Conservation (phyloP, 2,797 vertebrate species). For the Melanotaenia boesemani region DNA sequence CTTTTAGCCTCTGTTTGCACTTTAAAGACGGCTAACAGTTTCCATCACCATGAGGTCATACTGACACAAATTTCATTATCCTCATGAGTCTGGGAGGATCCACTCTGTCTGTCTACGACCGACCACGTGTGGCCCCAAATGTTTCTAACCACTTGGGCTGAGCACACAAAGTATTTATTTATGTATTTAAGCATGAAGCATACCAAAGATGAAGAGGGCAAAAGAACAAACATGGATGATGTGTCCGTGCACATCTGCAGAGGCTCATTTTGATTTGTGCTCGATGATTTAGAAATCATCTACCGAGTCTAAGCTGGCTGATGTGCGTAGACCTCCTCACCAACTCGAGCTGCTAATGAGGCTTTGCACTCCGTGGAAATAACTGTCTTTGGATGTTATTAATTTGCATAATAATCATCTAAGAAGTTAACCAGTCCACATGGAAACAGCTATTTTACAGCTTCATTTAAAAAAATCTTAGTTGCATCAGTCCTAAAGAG, state of each 20-base stretch:
- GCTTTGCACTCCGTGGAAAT: not conserved
- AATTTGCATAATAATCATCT: not conserved
- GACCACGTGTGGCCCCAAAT: too few relatives aligned
- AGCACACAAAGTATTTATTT: too few relatives aligned
- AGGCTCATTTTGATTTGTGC: not conserved
- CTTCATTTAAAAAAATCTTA: not conserved
- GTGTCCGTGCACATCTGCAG: not conserved
- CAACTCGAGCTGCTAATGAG: not conserved
- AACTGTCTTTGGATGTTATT: not conserved
- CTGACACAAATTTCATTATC: not conserved
- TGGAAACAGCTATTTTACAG: not conserved
- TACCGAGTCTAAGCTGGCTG: not conserved
- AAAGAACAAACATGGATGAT: not conserved
- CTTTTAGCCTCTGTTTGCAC: not conserved
- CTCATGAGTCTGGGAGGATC: too few relatives aligned
- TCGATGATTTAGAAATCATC: not conserved
- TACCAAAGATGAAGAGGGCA: not conserved
- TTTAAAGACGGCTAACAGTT: not conserved
- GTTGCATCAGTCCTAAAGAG: not conserved
- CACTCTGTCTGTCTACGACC: too few relatives aligned
- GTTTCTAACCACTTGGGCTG: too few relatives aligned
- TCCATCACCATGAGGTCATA: not conserved
- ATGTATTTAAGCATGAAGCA: too few relatives aligned
- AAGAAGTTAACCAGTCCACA: not conserved
- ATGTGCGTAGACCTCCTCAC: not conserved